Base-by-base conservation (phyloP, 2,797 vertebrate species). In the Allobates femoralis region DNA sequence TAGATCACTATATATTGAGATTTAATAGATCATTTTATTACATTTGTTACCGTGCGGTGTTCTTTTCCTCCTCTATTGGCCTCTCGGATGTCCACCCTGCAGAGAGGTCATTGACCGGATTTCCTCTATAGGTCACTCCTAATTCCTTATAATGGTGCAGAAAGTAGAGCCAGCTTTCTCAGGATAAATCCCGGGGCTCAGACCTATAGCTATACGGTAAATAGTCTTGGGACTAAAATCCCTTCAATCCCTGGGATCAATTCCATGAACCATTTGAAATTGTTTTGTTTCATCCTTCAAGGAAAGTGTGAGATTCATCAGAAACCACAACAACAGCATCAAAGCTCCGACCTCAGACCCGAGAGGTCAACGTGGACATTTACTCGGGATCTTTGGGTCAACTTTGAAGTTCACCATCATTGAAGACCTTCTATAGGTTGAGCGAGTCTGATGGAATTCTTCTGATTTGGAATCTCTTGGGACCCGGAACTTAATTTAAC, bases 331-430 rank as follows among this genome's bases (percentile, higher is more conserved):
- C 6, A 15, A 56, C 69, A n/a, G 55, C 62, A 80, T 28, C 55
- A 30, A 30, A 30, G 50, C 51, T 21, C 30, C 15, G 7, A 34
- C 34, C 28, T 37, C 19, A 4, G 53, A 46, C 41, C 28, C 56
- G 7, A 11, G 26, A 56, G 85, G 78, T 86, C 78, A 64, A 21
- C 53, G 30, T 23, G 60, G 85, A 66, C 69, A 53, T 67, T 81
- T 51, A 50, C 46, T n/a, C 53, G 73, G 32, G 75, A 79, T 26
- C 12, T 53, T 15, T 79, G 41, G 60, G 81, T 87, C 79, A 82
- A 58, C 71, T 86, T 84, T 62, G 66, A 87, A 87, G 62, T 79
- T 87, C 86, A 87, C 37, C 79, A 76, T 86, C 58, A 82, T 18
- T 37, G 71, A 30, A 12, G 50, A 14, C n/a, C 26, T 76, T 77